These are phyloP conservation scores for Barnardius zonarius DNA, from an alignment of 2,113 vertebrate genomes.

Conservation along the genomic window DNA sequence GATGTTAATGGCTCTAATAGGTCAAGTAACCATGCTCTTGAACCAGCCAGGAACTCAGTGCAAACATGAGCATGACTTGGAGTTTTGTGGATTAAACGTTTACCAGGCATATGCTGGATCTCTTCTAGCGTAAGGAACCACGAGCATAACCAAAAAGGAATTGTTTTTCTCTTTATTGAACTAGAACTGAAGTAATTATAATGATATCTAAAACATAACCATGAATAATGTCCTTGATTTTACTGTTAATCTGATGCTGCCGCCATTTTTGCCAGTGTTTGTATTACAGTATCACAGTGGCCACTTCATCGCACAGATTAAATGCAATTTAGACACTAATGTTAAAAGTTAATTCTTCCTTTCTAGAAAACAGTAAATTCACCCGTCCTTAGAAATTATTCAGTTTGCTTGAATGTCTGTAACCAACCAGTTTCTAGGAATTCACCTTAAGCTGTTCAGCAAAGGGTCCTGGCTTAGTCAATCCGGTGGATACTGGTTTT, in stretches of 20 bases:
- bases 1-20: background rate
- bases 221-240: background rate
- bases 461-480: background rate
- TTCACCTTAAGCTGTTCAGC: background rate
- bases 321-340: conserved; percentile 4
- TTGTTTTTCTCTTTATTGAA: background rate
- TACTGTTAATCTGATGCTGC: background rate
- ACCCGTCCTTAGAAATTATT: background rate
- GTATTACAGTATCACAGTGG: background rate
- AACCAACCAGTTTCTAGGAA: background rate
- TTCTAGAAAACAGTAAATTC: background rate
- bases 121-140: background rate
- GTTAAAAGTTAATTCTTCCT: conserved; percentile 11
- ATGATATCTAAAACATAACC: background rate
- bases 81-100: background rate
- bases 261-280: conserved; percentile 1
- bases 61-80: background rate
- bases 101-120: background rate
- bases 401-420: background rate
- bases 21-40: background rate
- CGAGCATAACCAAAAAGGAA: background rate
- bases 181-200: background rate
- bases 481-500: background rate
- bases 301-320: background rate
- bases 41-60: background rate